Percentiles rank a stretch among this genome's conserved stretches.
Conservation (phyloP, 2,888 invertebrate genomes). For the Trilocha varians region DNA sequence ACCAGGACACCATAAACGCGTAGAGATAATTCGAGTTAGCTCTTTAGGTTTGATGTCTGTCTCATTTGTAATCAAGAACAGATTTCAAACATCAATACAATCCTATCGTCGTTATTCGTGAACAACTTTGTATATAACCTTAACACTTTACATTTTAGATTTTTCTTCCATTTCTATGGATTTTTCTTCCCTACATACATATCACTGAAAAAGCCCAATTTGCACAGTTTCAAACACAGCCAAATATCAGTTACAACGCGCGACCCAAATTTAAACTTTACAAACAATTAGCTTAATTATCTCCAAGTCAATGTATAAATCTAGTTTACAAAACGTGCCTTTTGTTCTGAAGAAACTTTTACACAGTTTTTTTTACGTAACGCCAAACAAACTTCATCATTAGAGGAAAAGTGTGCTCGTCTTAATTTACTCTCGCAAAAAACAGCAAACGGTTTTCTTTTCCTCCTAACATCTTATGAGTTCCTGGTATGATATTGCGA, state of each 20-base stretch:
- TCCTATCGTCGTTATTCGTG: too few species aligned
- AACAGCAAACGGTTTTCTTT: neutral
- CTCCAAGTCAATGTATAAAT: too few species aligned
- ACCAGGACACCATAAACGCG: constrained; percentile 1
- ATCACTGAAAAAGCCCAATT: neutral
- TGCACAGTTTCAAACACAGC: neutral
- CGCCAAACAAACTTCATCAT: neutral
- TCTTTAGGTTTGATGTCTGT: neutral
- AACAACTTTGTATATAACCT: too few species aligned
- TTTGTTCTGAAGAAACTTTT: too few species aligned
- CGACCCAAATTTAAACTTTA: constrained; percentile 1
- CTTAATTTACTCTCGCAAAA: neutral
- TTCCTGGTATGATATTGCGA: too few species aligned
- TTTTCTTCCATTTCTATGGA: too few species aligned
- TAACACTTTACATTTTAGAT: too few species aligned
- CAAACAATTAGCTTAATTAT: constrained; percentile 3
- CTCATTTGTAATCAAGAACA: neutral
- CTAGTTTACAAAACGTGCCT: too few species aligned
- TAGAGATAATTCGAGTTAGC: neutral
- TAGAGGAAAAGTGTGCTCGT: neutral
- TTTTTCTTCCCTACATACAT: too few species aligned
- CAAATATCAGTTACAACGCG: neutral
- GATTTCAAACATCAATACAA: too few species aligned
- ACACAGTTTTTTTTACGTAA: neutral
- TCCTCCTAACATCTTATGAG: neutral